Base-by-base conservation (phyloP, 2,888 invertebrate genomes). In the Stegana nigrithorax region DNA sequence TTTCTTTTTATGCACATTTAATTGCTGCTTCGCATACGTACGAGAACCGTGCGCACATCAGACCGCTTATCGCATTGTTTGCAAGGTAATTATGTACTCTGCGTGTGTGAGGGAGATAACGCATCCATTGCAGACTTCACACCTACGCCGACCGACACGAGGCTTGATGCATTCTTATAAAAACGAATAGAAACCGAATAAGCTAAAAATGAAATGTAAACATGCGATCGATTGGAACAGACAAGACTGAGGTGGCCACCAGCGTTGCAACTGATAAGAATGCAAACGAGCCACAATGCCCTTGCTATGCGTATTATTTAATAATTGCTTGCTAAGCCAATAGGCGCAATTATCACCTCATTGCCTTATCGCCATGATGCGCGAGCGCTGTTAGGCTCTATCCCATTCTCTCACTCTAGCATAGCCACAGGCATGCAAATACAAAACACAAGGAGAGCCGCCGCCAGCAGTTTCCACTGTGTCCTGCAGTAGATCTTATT, bases 311-410 rank as follows among this genome's bases (percentile, higher is more conserved):
- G 65, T 72, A 80, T 74, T 74, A 72, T 72, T 64, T 68, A 66
- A 68, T 78, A 75, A 77, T 75, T 79, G 72, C 75, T 69, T 78
- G 73, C 75, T 71, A 70, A 68, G 67, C 72, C 71, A 63, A 73
- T 68, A 69, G 73, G 69, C 72, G 68, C 79, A 82, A 81, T 81
- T 81, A 82, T 78, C 82, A 81, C 75, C 75, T 79, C 70, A 60
- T 70, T 80, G 76, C 75, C 78, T 12, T 42, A 42, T 26, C 26
- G 25, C 12, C 14, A 2, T 26, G 4, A 7, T 50, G 25, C 25
- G 7, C 17, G n/a, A 14, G 39, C n/a, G n/a, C 1, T 12, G 10
- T n/a, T 6, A 7, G 42, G n/a, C 42, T 36, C 36, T 36, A n/a
- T 36, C 1, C 12, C 10, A n/a, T 36, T 47, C 47, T 23, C 47